A percentile compares a stretch with the other conserved stretches of the same genome.
These are phyloP conservation scores for Crocodylus rhombifer DNA, from an alignment of 2,797 vertebrate genomes.

Conservation along the genomic window DNA sequence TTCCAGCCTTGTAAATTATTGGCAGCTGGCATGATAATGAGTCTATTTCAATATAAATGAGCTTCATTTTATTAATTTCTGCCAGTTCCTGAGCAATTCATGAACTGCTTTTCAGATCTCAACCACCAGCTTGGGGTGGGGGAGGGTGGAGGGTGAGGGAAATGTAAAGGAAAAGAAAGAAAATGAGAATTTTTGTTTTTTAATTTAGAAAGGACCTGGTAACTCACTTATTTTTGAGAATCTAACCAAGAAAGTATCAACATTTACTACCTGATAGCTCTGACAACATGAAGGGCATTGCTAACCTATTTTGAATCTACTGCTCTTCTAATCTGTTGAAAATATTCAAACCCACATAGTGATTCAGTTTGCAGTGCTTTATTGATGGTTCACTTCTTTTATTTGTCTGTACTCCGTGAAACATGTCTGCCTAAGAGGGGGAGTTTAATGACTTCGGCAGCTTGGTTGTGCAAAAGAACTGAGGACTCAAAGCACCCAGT, in stretches of 20 bases:
- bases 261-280: background rate
- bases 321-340: background rate
- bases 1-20: conserved; percentile 73
- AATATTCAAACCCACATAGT: background rate
- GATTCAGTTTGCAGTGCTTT: background rate
- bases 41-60: conserved; percentile 83
- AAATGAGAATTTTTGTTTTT: background rate
- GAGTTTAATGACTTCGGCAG: background rate
- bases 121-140: conserved; percentile 55
- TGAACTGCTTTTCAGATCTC: conserved; percentile 73
- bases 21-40: conserved; percentile 81
- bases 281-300: background rate
- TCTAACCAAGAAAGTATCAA: conserved; percentile 5
- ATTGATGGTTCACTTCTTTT: background rate
- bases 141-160: conserved; percentile 7
- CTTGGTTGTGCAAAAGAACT: background rate
- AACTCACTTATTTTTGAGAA: conserved; percentile 31
- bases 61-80: conserved; percentile 81
- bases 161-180: conserved; percentile 42
- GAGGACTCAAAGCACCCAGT: accelerated
- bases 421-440: background rate
- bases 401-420: background rate
- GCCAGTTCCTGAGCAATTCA: conserved; percentile 78
- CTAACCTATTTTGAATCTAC: background rate
- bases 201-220: conserved; percentile 38